A percentile compares a stretch with the other conserved stretches of the same genome.
Conservation (phyloP, 30 jellyfish, hydroid and myxozoan species). For the Chrysaora quinquecirrha region DNA sequence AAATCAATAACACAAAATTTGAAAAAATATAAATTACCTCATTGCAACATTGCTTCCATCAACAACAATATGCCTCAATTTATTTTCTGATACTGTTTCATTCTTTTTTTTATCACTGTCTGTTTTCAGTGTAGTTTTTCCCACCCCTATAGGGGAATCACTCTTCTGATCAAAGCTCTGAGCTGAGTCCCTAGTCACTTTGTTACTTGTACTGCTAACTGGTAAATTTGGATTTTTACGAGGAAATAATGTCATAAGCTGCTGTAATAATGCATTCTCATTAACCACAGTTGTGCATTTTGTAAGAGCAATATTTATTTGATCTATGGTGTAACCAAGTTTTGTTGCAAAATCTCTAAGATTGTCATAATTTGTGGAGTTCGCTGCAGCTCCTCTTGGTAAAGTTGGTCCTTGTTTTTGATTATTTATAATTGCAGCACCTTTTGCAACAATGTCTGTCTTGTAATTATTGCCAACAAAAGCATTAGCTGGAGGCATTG, state of each 20-base stretch:
- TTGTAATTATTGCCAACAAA: not conserved
- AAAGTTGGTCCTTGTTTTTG: not conserved
- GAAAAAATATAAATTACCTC: slow-evolving; percentile 56
- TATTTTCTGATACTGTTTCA: slow-evolving; percentile 15
- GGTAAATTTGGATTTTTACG: slow-evolving; percentile 12
- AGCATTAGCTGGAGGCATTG: not conserved
- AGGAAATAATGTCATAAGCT: slow-evolving; percentile 46
- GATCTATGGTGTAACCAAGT: slow-evolving; percentile 75
- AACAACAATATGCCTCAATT: slow-evolving; percentile 75
- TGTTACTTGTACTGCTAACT: slow-evolving; percentile 34
- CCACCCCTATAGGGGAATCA: not conserved
- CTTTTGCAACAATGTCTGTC: slow-evolving; percentile 3
- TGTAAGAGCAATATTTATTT: slow-evolving; percentile 42
- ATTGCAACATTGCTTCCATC: slow-evolving; percentile 98
- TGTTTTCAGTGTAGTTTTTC: not conserved
- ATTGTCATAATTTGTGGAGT: not conserved
- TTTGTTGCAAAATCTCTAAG: slow-evolving; percentile 67
- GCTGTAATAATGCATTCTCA: slow-evolving; percentile 75
- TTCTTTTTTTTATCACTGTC: not conserved
- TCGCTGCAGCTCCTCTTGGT: slow-evolving; percentile 1
- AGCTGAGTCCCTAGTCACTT: slow-evolving; percentile 34
- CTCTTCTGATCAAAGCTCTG: not conserved
- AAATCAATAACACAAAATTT: not conserved
- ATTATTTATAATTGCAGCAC: not conserved
- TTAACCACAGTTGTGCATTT: slow-evolving; percentile 35